Evolutionary conservation across 2,888 invertebrate species (phyloP).

Genomic region (Drosophila buzzatii): DNA sequence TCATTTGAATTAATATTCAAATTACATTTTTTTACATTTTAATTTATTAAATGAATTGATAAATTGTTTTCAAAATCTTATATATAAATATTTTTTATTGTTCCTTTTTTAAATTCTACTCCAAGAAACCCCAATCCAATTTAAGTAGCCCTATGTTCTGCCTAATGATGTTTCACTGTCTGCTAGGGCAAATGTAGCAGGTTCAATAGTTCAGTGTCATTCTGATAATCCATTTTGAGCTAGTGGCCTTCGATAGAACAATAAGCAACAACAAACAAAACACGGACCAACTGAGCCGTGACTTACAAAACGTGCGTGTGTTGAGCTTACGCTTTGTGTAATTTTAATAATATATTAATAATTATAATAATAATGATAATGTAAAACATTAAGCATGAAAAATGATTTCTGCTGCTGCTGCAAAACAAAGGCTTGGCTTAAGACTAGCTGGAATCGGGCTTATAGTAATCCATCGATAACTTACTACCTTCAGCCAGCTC

Average conservation of each 20-base stretch:
- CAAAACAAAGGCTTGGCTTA: constrained; percentile 20
- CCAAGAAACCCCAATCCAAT: neutral
- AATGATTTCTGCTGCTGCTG: constrained; percentile 32
- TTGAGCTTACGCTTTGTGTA: constrained; percentile 26
- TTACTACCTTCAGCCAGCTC: constrained; percentile 29
- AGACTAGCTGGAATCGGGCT: constrained; percentile 6
- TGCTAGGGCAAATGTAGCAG: constrained; percentile 18
- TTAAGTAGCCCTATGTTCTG: neutral
- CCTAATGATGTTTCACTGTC: constrained; percentile 8
- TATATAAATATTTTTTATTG: neutral
- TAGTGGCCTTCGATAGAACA: constrained; percentile 51
- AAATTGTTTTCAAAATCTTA: neutral
- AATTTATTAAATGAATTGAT: too few relatives aligned
- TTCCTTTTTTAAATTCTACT: neutral
- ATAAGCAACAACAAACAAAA: constrained; percentile 29
- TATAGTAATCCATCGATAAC: constrained; percentile 8
- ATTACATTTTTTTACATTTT: neutral
- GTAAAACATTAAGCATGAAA: constrained; percentile 60
- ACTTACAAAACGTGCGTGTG: constrained; percentile 34
- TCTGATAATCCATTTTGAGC: constrained; percentile 34
- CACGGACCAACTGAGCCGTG: constrained; percentile 44
- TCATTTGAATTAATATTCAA: neutral
- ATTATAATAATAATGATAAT: constrained; percentile 37
- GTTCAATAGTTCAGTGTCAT: constrained; percentile 65
- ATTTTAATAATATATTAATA: constrained; percentile 41